phyloP scores from a whole-genome alignment of 1,140 invertebrate species.

The Hestina assimilis region DNA sequence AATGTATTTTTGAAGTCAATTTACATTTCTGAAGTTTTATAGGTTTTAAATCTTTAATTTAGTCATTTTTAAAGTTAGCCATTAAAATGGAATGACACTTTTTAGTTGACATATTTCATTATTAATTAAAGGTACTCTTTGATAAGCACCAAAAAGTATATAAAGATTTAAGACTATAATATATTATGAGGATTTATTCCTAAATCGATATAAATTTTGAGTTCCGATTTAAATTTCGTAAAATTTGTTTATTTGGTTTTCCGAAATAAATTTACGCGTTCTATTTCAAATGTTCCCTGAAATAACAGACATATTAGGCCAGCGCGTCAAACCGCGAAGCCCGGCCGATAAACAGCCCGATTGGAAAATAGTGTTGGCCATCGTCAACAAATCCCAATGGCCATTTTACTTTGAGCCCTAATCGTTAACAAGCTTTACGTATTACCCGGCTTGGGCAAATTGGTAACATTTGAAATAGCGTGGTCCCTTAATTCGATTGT shows the following conservation, averaged over 20 bases:
- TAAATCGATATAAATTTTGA: too few relatives aligned
- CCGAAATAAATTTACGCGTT: neutral
- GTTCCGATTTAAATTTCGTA: neutral
- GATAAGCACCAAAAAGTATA: too few relatives aligned
- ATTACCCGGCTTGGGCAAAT: constrained; percentile 15
- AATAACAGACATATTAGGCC: constrained; percentile 20
- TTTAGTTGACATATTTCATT: too few relatives aligned
- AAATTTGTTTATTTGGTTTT: neutral
- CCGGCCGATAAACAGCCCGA: constrained; percentile 26
- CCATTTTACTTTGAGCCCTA: constrained; percentile 11
- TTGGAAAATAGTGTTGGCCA: constrained; percentile 33
- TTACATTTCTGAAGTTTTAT: neutral
- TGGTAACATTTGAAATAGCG: constrained; percentile 20
- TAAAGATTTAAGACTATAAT: too few relatives aligned
- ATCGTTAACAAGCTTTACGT: neutral
- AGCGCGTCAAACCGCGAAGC: constrained; percentile 29
- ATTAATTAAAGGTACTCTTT: too few relatives aligned
- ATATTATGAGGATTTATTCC: too few relatives aligned
- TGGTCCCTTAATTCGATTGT: constrained; percentile 38
- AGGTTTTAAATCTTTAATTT: too few relatives aligned
- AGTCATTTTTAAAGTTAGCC: too few relatives aligned
- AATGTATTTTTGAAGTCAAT: neutral
- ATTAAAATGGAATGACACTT: too few relatives aligned
- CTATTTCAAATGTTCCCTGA: constrained; percentile 6
- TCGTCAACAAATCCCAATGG: constrained; percentile 11